phyloP scores from a whole-genome alignment of 2,888 invertebrate species.

The Drosophila acutilabella region DNA sequence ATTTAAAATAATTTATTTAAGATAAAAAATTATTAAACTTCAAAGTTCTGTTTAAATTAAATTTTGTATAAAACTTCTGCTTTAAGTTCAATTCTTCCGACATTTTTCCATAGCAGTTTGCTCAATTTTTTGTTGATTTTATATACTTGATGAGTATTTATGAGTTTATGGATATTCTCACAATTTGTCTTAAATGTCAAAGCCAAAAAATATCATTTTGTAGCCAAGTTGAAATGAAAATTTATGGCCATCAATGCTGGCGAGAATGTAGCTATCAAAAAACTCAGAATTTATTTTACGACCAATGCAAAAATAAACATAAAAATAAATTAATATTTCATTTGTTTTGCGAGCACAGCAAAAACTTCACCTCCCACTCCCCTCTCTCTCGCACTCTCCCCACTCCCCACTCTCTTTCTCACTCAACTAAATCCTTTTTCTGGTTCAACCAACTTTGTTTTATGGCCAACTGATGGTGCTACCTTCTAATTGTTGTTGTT shows the following conservation, averaged over 20 bases:
- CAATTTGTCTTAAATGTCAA: constrained; percentile 20
- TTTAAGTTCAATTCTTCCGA: not conserved
- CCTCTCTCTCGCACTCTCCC: too few relatives aligned
- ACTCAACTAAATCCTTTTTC: constrained; percentile 35
- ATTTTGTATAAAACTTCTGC: not conserved
- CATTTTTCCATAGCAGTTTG: not conserved
- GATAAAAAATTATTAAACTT: too few relatives aligned
- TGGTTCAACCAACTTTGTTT: constrained; percentile 58
- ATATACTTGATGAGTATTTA: not conserved
- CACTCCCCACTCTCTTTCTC: not conserved
- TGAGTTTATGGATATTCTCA: constrained; percentile 15
- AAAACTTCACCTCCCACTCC: not conserved
- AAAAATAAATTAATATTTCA: constrained; percentile 75
- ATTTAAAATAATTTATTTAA: too few relatives aligned
- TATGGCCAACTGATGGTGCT: constrained; percentile 49
- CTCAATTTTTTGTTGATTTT: not conserved
- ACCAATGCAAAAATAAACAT: constrained; percentile 47
- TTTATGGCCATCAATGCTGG: constrained; percentile 52
- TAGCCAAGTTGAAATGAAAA: constrained; percentile 60
- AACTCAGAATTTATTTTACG: constrained; percentile 58
- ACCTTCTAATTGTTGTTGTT: constrained; percentile 27
- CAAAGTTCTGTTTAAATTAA: too few relatives aligned
- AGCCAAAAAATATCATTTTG: constrained; percentile 48
- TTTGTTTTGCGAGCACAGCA: constrained; percentile 34
- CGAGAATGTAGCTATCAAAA: constrained; percentile 18